phyloP scores from a whole-genome alignment of 2,113 vertebrate genomes.

The Genyomyrus donnyi region DNA sequence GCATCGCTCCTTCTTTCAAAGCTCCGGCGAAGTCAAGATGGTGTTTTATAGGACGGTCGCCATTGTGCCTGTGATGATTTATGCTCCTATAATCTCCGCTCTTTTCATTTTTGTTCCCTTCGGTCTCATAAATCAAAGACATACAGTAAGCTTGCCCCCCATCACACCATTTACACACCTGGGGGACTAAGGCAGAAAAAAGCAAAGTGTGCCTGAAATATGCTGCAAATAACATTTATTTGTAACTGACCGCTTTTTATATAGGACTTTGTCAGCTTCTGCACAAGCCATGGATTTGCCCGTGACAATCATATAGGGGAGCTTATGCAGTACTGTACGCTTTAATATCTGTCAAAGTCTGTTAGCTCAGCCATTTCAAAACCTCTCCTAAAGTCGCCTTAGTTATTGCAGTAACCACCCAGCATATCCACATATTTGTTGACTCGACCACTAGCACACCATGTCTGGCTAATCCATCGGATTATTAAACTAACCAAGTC shows the following conservation, averaged over 20 bases:
- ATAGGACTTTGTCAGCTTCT: not conserved
- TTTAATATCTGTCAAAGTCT: not conserved
- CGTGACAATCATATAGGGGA: not conserved
- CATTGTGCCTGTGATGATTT: constrained; percentile 51
- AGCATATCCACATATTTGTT: not conserved
- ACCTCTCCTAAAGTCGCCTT: not conserved
- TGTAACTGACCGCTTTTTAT: not conserved
- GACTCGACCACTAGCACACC: not conserved
- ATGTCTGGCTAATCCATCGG: not conserved
- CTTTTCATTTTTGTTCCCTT: constrained; percentile 33
- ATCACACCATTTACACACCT: constrained; percentile 34
- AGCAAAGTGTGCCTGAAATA: not conserved
- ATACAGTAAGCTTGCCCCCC: constrained; percentile 32
- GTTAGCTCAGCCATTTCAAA: not conserved
- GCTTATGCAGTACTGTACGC: not conserved
- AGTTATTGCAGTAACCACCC: not conserved
- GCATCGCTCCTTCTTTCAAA: not conserved
- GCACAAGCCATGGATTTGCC: not conserved
- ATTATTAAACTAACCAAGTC: not conserved
- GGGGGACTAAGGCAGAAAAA: constrained; percentile 28
- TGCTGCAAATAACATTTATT: constrained; percentile 28
- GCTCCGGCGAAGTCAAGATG: constrained; percentile 30
- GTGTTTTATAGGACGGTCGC: constrained; percentile 39
- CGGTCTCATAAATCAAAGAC: constrained; percentile 46
- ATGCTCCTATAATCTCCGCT: constrained; percentile 38